Base-by-base conservation (phyloP, 2,113 vertebrate species). In the Alectura lathami region DNA sequence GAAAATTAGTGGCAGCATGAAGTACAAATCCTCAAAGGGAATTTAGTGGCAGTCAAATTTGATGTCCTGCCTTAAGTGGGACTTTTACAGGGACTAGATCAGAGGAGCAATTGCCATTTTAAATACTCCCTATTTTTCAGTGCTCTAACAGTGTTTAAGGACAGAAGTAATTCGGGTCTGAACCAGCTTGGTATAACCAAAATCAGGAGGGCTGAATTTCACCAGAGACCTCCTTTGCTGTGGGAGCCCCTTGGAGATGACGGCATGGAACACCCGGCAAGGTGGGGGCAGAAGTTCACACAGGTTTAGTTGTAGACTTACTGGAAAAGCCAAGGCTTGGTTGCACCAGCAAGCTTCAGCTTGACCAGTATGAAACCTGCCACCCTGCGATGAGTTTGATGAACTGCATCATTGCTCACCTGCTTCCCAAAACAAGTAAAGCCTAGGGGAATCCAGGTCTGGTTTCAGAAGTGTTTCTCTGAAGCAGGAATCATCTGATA, bases 391-490 rank as follows among this genome's bases (percentile, higher is more conserved):
- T 82, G 47, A 57, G 53, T 63, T 27, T 2, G 0, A 47, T 16
- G 36, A 62, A 79, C 29, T 1, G 3, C 84, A 29, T 48, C 67
- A 11, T 24, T 10, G 3, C 84, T 95, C 53, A 29, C 86, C 64
- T 32, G 75, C 91, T 47, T 94, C 90, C 94, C 56, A 87, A 94
- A 92, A 83, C 77, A 94, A 93, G 59, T 40, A 36, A 62, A 92
- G 53, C n/a, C 78, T 1, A 6, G 29, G 72, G 88, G 87, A 92
- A 89, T 50, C 32, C 66, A 88, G 72, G 83, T 69, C 75, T 83
- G 77, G 93, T 90, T 86, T 69, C 67, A 42, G 69, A 87, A 76
- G 36, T 12, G 11, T 62, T 89, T 70, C 91, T 88, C 88, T 62
- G 38, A 72, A 94, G 81, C 73, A 59, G 62, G 56, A 82, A 86